These are phyloP conservation scores for Salvator merianae DNA, from an alignment of 2,113 vertebrate genomes.

Conservation along the genomic window DNA sequence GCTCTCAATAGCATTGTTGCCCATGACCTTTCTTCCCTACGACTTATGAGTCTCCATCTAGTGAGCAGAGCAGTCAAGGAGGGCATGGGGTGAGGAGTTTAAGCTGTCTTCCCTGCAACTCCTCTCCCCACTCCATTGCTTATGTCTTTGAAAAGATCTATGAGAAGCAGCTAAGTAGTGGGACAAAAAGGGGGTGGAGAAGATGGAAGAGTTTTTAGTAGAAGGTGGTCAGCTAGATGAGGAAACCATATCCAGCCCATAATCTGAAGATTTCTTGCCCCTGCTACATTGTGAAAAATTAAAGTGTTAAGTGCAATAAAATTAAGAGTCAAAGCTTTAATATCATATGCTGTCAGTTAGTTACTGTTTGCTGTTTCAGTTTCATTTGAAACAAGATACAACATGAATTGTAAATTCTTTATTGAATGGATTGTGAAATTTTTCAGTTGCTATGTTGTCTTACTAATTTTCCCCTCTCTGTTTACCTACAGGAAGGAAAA, in stretches of 20 bases:
- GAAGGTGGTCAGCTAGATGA: not conserved
- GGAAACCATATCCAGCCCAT: not conserved
- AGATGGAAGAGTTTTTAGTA: not conserved
- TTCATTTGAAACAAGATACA: rapidly evolving
- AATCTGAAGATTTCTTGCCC: not conserved
- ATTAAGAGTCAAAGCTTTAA: not conserved
- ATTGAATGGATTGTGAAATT: not conserved
- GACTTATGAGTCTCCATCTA: too few relatives aligned
- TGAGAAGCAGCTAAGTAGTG: not conserved
- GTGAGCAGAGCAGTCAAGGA: too few relatives aligned
- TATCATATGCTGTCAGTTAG: not conserved
- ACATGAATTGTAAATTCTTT: not conserved
- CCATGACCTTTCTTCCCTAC: too few relatives aligned
- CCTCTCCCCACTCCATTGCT: too few relatives aligned
- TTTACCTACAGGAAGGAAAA: conserved; percentile 90
- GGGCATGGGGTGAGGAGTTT: too few relatives aligned
- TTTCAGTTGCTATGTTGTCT: not conserved
- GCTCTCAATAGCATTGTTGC: too few relatives aligned
- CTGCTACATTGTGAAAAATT: not conserved
- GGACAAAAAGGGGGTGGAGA: not conserved
- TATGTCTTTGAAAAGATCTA: too few relatives aligned
- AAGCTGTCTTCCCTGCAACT: too few relatives aligned
- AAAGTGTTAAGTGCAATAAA: not conserved
- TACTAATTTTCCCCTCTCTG: conserved; percentile 46
- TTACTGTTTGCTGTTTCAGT: not conserved